Evolutionary conservation across 2,113 vertebrate genomes (phyloP), one percentile per base, ranked within the genome.

Genomic region (Onychostoma macrolepis): DNA sequence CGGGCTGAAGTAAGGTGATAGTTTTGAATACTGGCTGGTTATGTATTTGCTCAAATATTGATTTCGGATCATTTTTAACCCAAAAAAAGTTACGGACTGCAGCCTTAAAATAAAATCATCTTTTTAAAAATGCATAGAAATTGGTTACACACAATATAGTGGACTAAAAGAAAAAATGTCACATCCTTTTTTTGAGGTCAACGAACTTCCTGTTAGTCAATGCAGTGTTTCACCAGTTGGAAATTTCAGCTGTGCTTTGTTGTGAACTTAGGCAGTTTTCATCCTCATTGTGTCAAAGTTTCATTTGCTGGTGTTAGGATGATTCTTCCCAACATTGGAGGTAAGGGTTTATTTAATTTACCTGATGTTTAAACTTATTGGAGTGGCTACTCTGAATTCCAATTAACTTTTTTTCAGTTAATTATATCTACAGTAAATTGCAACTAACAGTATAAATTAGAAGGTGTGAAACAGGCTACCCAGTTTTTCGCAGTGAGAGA

Each of bases 301-400:
- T 69, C 71, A 77, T 28, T 4, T 24, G 12, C 84, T 33, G 15
- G 69, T 30, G 13, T 21, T 56, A 83, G 13, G 8, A 88, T 88
- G 84, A 26, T 28, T 86, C 58, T 77, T 12, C 4, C 10, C 21
- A 58, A 26, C 3, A 19, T 38, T n/a, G 30, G 30, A 1, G 79
- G 87, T 86, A 86, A 77, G 84, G n/a, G 7, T n/a, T 69, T 71
- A 43, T 85, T 85, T 28, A 2, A 9, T 38, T 63, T 43, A 26
- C 45, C 45, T 48, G 6, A 77, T 30, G n/a, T 30, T 74, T 24
- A 41, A 74, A 74, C 72, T 45, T 4, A 75, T 45, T 45, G 24
- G 4, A 45, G 12, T 26, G 48, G 13, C 45, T 45, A 17, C 30
- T 71, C 15, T 71, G 28, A 36, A 36, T 71, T 24, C 33, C 36